A percentile compares a stretch with the other conserved stretches of the same genome.
Conservation (phyloP, 2,113 vertebrate genomes). For the Patagioenas fasciata region DNA sequence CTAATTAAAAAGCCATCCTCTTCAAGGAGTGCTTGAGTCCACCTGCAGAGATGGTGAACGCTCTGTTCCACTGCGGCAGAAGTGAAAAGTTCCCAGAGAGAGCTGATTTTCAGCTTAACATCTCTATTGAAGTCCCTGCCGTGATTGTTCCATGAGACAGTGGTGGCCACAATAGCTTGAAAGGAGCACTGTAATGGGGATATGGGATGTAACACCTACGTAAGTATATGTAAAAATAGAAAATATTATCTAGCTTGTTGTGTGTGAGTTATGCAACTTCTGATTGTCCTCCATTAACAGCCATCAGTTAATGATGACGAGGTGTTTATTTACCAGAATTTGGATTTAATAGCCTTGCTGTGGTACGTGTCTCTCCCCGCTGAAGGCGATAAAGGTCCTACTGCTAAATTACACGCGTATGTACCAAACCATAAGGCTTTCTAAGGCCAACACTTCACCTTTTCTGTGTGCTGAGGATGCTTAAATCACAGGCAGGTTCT, state of each 20-base stretch:
- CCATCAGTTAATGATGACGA: not conserved
- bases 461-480: not conserved
- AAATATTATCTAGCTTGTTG: not conserved
- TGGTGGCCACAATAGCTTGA: not conserved
- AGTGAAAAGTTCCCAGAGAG: not conserved
- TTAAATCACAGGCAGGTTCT: not conserved
- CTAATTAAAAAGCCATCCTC: not conserved
- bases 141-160: not conserved
- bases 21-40: not conserved
- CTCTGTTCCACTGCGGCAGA: not conserved
- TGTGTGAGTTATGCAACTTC: not conserved
- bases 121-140: not conserved
- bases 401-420: not conserved
- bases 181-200: not conserved
- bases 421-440: not conserved
- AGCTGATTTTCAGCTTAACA: not conserved
- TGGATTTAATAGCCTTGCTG: not conserved
- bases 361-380: rapidly evolving
- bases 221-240: not conserved
- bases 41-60: not conserved
- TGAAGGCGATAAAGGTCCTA: not conserved
- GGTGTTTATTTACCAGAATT: not conserved
- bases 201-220: rapidly evolving
- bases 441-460: not conserved
- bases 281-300: not conserved